Evolutionary conservation across 2,888 invertebrate species (phyloP).

Genomic region (Pristionchus entomophagus): DNA sequence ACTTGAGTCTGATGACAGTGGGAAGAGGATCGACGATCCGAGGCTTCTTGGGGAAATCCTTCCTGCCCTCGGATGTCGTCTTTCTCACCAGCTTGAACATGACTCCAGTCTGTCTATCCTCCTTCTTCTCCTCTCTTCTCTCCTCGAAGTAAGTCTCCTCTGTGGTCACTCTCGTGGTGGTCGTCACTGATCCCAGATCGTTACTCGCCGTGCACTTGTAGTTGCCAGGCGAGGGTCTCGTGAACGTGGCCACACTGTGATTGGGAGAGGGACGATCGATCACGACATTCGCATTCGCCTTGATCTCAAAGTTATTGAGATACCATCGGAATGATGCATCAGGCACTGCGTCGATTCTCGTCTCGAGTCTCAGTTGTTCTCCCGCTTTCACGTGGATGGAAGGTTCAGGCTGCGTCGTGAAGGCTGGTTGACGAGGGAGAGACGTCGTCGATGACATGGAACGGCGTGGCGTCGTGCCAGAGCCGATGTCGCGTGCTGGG

Average conservation of each 20-base stretch:
- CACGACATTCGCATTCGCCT: conserved; percentile 50
- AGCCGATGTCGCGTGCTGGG: conserved; percentile 42
- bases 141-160: conserved; percentile 48
- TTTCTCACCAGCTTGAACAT: conserved; percentile 53
- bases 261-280: conserved; percentile 56
- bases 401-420: conserved; percentile 50
- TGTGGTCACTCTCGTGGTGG: conserved; percentile 54
- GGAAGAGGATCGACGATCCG: conserved; percentile 61
- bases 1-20: conserved; percentile 47
- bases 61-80: conserved; percentile 46
- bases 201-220: conserved; percentile 64
- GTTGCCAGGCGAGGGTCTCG: conserved; percentile 73
- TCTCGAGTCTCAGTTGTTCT: conserved; percentile 57
- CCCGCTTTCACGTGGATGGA: conserved; percentile 57
- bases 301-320: conserved; percentile 66
- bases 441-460: conserved; percentile 48
- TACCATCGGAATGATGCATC: conserved; percentile 66
- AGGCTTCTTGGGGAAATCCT: conserved; percentile 64
- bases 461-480: background rate
- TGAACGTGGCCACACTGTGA: conserved; percentile 53
- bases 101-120: conserved; percentile 21
- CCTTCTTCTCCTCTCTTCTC: conserved; percentile 37
- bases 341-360: conserved; percentile 61
- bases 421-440: conserved; percentile 51
- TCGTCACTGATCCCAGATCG: conserved; percentile 56